Base-by-base conservation (phyloP, 2,113 vertebrate genomes). In the Dicrurus megarhynchus region DNA sequence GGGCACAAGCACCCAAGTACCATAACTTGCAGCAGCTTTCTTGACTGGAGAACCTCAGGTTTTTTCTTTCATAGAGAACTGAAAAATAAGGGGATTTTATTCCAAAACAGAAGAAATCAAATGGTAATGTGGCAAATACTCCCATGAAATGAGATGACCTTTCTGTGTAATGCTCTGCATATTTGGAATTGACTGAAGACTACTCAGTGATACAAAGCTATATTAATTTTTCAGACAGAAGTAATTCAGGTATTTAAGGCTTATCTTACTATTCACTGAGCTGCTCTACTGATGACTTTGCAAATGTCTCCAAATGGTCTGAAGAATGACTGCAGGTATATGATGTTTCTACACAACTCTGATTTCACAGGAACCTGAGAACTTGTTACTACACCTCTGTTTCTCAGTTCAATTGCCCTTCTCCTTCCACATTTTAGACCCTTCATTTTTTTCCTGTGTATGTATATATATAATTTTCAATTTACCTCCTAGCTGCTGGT, bases 31-130 rank as follows among this genome's bases (percentile, higher is more conserved):
- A 74, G 50, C 20, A 78, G 73, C 8, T 83, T 70, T 84, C 71
- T 30, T 69, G 19, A 47, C 57, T 30, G 47, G 28, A 63, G 87
- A 74, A 59, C 2, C 27, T 59, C 57, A 55, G 35, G 0, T 61
- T 47, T 87, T 56, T 44, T 9, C 10, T 71, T 90, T 65, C 13
- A 35, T 0, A 79, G 9, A 41, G 7, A 57, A 89, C 15, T 33
- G 35, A 77, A 81, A 78, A 94, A n/a, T n/a, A 90, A 63, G 17
- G 13, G 16, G 20, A 46, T 53, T 78, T 81, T 10, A 83, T 81
- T 61, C 49, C 0, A 0, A 92, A 80, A 21, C 1, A 22, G 17
- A 56, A 16, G 7, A 84, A 70, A 63, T 28, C 2, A 0, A 87
- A 84, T 1, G 20, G 18, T 16, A 42, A 67, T 7, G 20, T 81